phyloP scores from a whole-genome alignment of 2,113 vertebrate species.

The Forbesichthys papilliferus region DNA sequence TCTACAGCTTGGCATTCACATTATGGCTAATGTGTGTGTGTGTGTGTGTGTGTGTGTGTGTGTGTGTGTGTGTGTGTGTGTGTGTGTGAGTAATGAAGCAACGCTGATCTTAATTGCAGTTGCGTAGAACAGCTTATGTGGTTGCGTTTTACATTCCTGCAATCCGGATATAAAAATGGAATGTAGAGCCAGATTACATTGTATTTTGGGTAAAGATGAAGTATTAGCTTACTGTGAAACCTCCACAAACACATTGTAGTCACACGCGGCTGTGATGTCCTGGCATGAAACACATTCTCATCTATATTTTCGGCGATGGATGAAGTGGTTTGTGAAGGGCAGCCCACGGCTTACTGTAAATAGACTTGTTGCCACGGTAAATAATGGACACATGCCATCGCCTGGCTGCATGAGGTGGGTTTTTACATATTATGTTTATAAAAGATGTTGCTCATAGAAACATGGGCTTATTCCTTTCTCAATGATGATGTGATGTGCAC shows the following conservation, averaged over 20 bases:
- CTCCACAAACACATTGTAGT: neutral
- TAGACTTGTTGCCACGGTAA: conserved; percentile 65
- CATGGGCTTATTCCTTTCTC: neutral
- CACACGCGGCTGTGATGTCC: neutral
- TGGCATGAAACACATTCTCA: conserved; percentile 26
- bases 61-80: neutral
- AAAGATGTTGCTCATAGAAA: too few species aligned
- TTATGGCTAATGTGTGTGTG: too few species aligned
- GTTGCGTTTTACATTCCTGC: too few species aligned
- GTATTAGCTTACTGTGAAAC: neutral
- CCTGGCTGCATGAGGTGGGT: conserved; percentile 1
- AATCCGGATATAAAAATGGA: too few species aligned
- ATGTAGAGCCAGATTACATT: neutral
- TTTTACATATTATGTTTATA: conserved; percentile 6
- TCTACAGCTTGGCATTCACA: neutral
- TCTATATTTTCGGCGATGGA: conserved; percentile 18
- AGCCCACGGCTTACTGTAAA: conserved; percentile 53
- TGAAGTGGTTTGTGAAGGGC: conserved; percentile 18
- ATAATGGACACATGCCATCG: conserved; percentile 32
- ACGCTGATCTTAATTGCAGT: neutral
- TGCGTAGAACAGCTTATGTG: too few species aligned
- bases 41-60: neutral
- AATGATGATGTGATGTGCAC: neutral
- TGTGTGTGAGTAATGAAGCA: neutral
- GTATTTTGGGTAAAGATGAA: neutral